These are phyloP conservation scores for Cerastoderma edule DNA, from an alignment of 2,888 invertebrate species.

Conservation along the genomic window DNA sequence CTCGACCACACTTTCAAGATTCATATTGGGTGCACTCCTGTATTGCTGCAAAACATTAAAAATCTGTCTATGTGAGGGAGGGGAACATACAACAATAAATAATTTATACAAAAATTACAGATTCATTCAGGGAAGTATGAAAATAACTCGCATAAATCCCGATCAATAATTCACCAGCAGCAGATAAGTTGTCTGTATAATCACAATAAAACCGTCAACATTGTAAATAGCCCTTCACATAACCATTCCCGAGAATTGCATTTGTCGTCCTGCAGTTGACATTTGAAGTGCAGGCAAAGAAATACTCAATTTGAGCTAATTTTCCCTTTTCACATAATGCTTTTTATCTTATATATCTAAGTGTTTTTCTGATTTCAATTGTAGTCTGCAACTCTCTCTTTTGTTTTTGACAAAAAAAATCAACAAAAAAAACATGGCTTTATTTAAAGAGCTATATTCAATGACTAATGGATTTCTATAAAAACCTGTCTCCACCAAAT, in stretches of 20 bases:
- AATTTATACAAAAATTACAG: too few species aligned
- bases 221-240: neutral
- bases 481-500: too few species aligned
- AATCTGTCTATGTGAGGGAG: neutral
- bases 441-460: too few species aligned
- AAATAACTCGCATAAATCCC: too few species aligned
- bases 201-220: neutral
- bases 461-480: too few species aligned
- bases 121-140: too few species aligned
- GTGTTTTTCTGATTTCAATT: neutral
- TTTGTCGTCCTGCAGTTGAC: neutral
- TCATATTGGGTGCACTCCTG: too few species aligned
- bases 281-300: neutral
- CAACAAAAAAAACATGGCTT: too few species aligned
- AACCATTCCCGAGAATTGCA: neutral
- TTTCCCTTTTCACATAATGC: neutral
- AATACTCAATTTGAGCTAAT: neutral
- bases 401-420: too few species aligned
- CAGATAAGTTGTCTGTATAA: neutral
- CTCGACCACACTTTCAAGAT: too few species aligned
- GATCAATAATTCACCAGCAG: slow-evolving; percentile 10
- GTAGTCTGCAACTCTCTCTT: too few species aligned
- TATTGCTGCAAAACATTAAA: neutral
- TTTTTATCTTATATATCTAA: neutral
- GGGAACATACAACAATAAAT: neutral